Evolutionary conservation across 2,888 invertebrate genomes (phyloP).

Genomic region (Sphaerophoria rueppellii): DNA sequence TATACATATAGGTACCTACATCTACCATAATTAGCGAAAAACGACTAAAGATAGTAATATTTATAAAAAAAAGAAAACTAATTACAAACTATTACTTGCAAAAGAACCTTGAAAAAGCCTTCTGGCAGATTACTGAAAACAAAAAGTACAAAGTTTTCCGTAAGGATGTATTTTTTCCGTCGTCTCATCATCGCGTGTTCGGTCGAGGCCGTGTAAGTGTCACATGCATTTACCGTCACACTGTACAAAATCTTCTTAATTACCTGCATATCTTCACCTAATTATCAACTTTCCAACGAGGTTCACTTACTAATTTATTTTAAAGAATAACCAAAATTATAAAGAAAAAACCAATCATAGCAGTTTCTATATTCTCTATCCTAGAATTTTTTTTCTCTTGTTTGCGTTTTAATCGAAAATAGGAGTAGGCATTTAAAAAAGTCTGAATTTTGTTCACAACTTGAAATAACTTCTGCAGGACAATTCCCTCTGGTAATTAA

Average conservation of each 20-base stretch:
- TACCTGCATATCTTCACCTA: conserved; percentile 70
- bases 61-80: too few species aligned
- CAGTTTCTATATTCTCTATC: background rate
- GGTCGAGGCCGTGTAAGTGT: background rate
- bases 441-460: conserved; percentile 40
- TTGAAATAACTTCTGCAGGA: conserved; percentile 45
- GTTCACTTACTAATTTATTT: conserved; percentile 45
- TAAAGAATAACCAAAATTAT: conserved; percentile 50
- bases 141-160: too few species aligned
- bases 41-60: too few species aligned
- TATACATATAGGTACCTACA: too few species aligned
- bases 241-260: conserved; percentile 63
- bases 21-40: too few species aligned
- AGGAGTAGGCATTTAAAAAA: conserved; percentile 11
- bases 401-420: conserved; percentile 51
- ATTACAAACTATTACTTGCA: too few species aligned
- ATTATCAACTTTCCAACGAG: conserved; percentile 62
- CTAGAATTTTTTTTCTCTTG: conserved; percentile 35
- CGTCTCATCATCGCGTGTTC: too few species aligned
- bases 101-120: too few species aligned
- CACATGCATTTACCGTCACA: background rate
- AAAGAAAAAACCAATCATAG: background rate
- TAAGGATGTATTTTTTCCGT: too few species aligned
- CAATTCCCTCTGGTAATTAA: conserved; percentile 65
- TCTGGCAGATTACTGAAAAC: too few species aligned